Evolutionary conservation across 2,888 invertebrate species (phyloP).

Genomic region (Julus scandinavius): DNA sequence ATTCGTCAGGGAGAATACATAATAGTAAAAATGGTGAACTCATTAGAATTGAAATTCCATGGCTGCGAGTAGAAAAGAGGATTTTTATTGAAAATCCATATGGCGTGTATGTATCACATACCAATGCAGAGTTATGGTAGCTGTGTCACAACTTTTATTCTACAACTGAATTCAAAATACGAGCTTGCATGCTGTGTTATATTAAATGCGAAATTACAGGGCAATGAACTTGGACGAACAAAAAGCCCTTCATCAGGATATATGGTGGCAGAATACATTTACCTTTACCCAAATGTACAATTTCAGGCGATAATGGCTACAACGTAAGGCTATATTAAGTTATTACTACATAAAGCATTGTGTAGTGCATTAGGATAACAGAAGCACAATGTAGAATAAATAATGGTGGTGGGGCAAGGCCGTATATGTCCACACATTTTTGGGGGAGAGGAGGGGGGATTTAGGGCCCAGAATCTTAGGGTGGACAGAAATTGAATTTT

Average conservation of each 20-base stretch:
- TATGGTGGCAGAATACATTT: not conserved
- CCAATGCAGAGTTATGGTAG: not conserved
- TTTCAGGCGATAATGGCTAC: not conserved
- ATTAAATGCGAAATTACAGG: not conserved
- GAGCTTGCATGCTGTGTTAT: not conserved
- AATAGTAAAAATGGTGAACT: not conserved
- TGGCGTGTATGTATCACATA: not conserved
- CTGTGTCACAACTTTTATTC: not conserved
- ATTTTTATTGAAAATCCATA: constrained; percentile 23
- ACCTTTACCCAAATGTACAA: not conserved
- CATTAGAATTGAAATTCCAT: not conserved
- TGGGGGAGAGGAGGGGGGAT: no score
- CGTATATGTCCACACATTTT: not conserved
- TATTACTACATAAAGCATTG: no score
- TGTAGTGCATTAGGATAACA: no score
- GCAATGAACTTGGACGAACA: not conserved
- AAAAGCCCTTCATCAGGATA: not conserved
- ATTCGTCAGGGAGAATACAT: not conserved
- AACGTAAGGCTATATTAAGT: no score
- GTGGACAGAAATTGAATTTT: no score
- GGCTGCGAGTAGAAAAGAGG: not conserved
- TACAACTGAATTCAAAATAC: not conserved
- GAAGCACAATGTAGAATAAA: no score
- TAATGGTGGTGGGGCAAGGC: not conserved
- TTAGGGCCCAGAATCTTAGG: no score